Evolutionary conservation across 2,797 vertebrate genomes (phyloP), one percentile per base, ranked within the genome.

Genomic region (Avahi laniger): DNA sequence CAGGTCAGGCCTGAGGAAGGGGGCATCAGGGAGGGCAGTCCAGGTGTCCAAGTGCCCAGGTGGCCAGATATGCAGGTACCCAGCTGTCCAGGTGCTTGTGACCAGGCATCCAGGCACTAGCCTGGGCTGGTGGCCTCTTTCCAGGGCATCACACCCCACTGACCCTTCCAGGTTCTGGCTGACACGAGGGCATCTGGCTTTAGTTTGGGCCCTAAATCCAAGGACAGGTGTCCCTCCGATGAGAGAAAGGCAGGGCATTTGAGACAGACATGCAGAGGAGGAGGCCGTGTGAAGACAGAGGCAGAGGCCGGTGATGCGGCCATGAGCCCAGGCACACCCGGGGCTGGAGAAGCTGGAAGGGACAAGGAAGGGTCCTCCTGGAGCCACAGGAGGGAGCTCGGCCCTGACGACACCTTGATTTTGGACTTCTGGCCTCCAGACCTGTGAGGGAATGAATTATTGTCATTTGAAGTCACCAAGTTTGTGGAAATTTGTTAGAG

Each of bases 371-470:
- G 1, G 1, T 10, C 35, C 26, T 8, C n/a, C 5, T 1, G 57
- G 14, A 12, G 7, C n/a, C 82, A 28, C 9, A 0, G 4, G 20
- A 28, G 43, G 41, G 18, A 38, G 14, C 0, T 1, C 0, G 1
- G 43, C 30, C 33, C 28, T 0, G 3, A 1, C 0, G 8, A 6
- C 35, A 15, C 78, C 89, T 24, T 7, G 43, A 20, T 12, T 43
- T 59, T 22, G 50, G 22, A 17, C 73, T 11, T 38, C n/a, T 38
- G 67, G 70, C 18, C 50, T 35, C 30, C n/a, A 50, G 38, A 26
- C 7, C 13, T 0, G 28, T 4, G 67, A 28, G n/a, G 24, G 15
- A 54, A 18, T 5, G 2, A 18, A 41, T 11, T 54, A 57, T 73
- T 7, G 22, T 15, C 14, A 30, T 30, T 43, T 33, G 20, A 15